These are phyloP conservation scores for Misgurnus mizolepis DNA, from an alignment of 2,113 vertebrate species.

Conservation along the genomic window DNA sequence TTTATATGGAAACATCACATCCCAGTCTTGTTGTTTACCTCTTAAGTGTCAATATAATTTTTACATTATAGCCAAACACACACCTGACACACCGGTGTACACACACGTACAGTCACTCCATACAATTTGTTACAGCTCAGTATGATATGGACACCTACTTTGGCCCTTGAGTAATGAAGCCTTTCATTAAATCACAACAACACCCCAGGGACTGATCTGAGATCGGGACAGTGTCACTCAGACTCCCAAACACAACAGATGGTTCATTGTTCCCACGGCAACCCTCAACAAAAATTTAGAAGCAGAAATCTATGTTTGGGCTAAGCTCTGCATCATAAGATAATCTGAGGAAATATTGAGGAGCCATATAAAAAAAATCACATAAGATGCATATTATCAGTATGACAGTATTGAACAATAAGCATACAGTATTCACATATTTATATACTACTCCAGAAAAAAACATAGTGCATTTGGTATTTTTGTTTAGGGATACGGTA, in stretches of 20 bases:
- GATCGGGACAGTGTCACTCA: constrained; percentile 28
- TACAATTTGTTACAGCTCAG: not conserved
- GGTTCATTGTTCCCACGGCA: constrained; percentile 24
- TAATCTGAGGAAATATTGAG: not conserved
- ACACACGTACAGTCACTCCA: not conserved
- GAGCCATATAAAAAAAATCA: not conserved
- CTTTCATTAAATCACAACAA: constrained; percentile 36
- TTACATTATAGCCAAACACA: not conserved
- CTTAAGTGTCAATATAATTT: not conserved
- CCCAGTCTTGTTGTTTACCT: not conserved
- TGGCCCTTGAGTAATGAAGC: constrained; percentile 25
- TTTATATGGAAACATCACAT: too few relatives aligned
- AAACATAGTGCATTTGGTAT: too few relatives aligned
- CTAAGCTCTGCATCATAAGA: not conserved
- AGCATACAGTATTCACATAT: too few relatives aligned
- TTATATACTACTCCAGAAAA: too few relatives aligned
- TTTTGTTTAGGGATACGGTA: too few relatives aligned
- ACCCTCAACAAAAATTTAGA: constrained; percentile 1
- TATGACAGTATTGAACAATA: too few relatives aligned
- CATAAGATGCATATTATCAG: too few relatives aligned
- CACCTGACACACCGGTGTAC: not conserved
- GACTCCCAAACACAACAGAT: constrained; percentile 18
- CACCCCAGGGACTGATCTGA: constrained; percentile 27
- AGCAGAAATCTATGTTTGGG: constrained; percentile 9
- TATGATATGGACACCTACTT: constrained; percentile 10